These are phyloP conservation scores for Dolichopus griseipennis DNA, from an alignment of 2,888 invertebrate species.

Conservation along the genomic window DNA sequence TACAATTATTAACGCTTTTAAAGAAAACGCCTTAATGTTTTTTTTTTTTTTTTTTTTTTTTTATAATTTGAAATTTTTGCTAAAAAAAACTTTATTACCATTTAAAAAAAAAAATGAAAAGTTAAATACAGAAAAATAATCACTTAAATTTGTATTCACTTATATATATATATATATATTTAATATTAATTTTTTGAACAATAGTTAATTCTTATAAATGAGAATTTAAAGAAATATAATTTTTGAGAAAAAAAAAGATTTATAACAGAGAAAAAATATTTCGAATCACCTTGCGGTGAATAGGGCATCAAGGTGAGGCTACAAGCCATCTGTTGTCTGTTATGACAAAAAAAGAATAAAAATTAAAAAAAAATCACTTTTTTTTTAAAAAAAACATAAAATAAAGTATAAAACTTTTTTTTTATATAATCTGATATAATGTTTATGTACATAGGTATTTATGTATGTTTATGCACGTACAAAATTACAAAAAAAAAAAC, in stretches of 20 bases:
- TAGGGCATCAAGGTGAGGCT: slow-evolving; percentile 6
- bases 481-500: too few species aligned
- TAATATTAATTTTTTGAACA: not conserved
- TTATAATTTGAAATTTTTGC: too few species aligned
- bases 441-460: too few species aligned
- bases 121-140: not conserved
- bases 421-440: too few species aligned
- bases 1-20: slow-evolving; percentile 2
- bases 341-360: not conserved
- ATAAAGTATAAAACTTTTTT: too few species aligned
- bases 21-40: not conserved
- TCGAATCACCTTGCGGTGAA: slow-evolving; percentile 6
- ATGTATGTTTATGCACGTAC: too few species aligned
- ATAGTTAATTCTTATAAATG: not conserved
- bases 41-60: not conserved
- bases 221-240: not conserved
- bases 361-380: too few species aligned
- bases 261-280: not conserved
- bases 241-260: not conserved
- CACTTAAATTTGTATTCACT: too few species aligned
- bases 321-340: not conserved
- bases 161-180: too few species aligned
- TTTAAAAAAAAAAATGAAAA: too few species aligned
- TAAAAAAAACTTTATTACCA: too few species aligned
- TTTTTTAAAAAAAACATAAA: too few species aligned